Percentiles rank a stretch among this genome's conserved stretches.
Conservation (phyloP, 2,888 invertebrate species). For the Belgica antarctica region DNA sequence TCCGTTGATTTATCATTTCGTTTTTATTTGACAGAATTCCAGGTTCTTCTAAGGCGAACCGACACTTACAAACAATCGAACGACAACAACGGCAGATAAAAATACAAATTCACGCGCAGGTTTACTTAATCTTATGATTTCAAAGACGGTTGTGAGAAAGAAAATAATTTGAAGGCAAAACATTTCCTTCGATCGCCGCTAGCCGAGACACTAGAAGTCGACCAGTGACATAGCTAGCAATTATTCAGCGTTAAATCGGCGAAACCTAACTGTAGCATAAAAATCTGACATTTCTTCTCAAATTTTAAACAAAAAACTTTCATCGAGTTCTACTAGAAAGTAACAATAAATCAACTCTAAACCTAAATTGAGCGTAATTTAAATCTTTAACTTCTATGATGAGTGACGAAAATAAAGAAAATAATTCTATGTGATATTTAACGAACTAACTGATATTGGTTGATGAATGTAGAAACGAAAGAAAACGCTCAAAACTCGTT, state of each 20-base stretch:
- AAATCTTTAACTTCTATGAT: background rate
- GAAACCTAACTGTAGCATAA: background rate
- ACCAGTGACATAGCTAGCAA: no score
- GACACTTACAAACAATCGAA: background rate
- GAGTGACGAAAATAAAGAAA: background rate
- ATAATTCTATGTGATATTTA: slow-evolving; percentile 10
- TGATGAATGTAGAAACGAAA: no score
- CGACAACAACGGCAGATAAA: background rate
- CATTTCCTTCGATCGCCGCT: background rate
- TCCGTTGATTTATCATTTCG: background rate
- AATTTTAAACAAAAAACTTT: background rate
- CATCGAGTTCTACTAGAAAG: no score
- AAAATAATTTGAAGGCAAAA: background rate
- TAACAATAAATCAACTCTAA: no score
- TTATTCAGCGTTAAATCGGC: no score
- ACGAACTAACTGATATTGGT: no score
- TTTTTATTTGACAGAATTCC: slow-evolving; percentile 2
- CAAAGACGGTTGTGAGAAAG: slow-evolving; percentile 10
- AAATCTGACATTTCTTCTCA: background rate
- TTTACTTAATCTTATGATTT: background rate
- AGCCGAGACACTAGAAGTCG: no score
- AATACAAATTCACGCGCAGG: background rate
- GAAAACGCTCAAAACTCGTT: no score
- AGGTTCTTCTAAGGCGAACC: background rate
- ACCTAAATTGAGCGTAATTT: no score